Conservation (phyloP, 1,140 invertebrate genomes). For the Triops longicaudatus region DNA sequence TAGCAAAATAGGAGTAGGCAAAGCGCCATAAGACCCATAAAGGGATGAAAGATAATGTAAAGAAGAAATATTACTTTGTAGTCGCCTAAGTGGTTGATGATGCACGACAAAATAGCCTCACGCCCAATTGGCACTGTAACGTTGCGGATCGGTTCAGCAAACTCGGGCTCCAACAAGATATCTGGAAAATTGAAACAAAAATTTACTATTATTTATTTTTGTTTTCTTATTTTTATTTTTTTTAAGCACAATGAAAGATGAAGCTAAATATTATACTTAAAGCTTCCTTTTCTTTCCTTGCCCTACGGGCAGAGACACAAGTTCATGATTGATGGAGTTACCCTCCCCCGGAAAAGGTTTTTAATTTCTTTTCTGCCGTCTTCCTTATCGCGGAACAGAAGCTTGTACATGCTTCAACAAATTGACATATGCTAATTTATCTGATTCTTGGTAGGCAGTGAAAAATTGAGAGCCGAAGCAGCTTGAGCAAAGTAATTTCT, state of each 20-base stretch:
- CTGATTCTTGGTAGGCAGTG: conserved; percentile 10
- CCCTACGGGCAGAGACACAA: neutral
- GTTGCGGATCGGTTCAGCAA: conserved; percentile 61
- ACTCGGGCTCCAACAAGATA: conserved; percentile 52
- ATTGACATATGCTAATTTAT: conserved; percentile 13
- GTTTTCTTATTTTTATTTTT: too few species aligned
- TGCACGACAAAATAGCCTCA: conserved; percentile 66
- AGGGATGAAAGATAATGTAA: neutral
- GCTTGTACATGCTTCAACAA: conserved; percentile 7
- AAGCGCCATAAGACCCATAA: too few species aligned
- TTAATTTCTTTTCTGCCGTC: neutral
- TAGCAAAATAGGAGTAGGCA: neutral
- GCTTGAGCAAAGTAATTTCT: neutral
- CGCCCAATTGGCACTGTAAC: conserved; percentile 67
- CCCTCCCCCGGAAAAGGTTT: neutral
- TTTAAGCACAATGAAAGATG: neutral
- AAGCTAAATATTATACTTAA: neutral
- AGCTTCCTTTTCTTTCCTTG: neutral
- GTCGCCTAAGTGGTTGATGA: conserved; percentile 65
- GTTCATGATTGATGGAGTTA: neutral
- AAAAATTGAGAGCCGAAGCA: conserved; percentile 11
- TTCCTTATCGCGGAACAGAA: neutral
- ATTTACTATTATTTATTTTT: too few species aligned
- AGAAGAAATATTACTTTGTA: conserved; percentile 54
- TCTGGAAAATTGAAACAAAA: neutral